Evolutionary conservation across 2,888 invertebrate genomes (phyloP), one percentile per base, ranked within the genome.

Genomic region (Stratiomys singularior): DNA sequence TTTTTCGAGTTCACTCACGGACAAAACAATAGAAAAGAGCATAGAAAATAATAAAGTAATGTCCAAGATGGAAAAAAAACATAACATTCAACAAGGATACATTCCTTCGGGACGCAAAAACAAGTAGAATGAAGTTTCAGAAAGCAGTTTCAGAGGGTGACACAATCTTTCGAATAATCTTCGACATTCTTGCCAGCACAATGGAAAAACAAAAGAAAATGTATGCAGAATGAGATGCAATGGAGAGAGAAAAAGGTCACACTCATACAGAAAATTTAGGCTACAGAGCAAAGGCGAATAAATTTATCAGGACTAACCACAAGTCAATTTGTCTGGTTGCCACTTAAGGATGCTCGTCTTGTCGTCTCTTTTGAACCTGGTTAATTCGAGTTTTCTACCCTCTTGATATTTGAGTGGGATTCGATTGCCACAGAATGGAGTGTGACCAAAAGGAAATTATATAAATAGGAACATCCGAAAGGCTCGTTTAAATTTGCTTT

Each of bases 291-390:
- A 30, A 9, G 66, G 21, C 66, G 30, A 66, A 69, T 46, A 69
- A 69, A 69, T 69, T 47, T 46, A 47, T 46, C 69, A 47, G 21
- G 69, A 30, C 46, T n/a, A 47, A 69, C 69, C 69, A 15, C 69
- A 46, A 69, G 69, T 69, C 69, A 69, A 69, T 69, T 69, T 69
- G 69, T 69, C 69, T 69, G 47, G 18, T 46, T 7, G 69, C 69
- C 69, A 46, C n/a, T 69, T 69, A 66, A 27, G 66, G 4, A 7
- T 18, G 30, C 44, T 44, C 21, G 15, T 18, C 28, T 9, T 15
- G 37, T 66, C 18, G 30, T 37, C 37, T 37, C 37, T 37, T 37
- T 37, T 37, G 37, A 37, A 37, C 37, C 37, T 37, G 37, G 21
- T 64, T 4, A 13, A 15, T 21, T 23, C n/a, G 18, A 37, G 37